Conservation (phyloP, 2,888 invertebrate species). For the Lamproptera curius region DNA sequence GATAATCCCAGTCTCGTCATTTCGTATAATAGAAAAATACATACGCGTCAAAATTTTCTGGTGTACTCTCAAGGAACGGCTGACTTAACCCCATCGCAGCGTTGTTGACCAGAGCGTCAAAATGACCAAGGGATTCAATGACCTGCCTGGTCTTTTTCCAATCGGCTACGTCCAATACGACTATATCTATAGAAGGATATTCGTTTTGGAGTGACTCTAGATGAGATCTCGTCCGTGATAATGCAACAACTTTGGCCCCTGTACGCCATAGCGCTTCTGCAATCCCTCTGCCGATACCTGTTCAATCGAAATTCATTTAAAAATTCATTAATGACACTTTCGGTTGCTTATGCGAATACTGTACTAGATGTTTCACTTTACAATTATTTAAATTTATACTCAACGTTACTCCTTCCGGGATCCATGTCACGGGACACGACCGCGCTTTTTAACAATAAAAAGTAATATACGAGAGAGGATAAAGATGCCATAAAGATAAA, state of each 20-base stretch:
- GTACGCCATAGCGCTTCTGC: conserved; percentile 77
- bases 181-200: conserved; percentile 70
- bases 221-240: conserved; percentile 79
- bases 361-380: too few relatives aligned
- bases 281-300: conserved; percentile 82
- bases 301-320: too few relatives aligned
- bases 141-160: conserved; percentile 81
- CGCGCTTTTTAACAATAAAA: too few relatives aligned
- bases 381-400: too few relatives aligned
- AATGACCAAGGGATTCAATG: conserved; percentile 62
- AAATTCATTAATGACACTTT: too few relatives aligned
- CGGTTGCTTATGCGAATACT: too few relatives aligned
- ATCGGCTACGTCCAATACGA: conserved; percentile 81
- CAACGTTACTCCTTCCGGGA: too few relatives aligned
- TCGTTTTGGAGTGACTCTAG: conserved; percentile 74
- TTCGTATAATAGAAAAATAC: not conserved
- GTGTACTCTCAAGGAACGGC: conserved; percentile 80
- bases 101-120: conserved; percentile 90
- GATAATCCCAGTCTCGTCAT: too few relatives aligned
- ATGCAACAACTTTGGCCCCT: conserved; percentile 83
- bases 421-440: too few relatives aligned
- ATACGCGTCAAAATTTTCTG: conserved; percentile 82
- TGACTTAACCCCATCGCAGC: conserved; percentile 83
- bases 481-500: too few relatives aligned
- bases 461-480: too few relatives aligned